Base-by-base conservation (phyloP, 2,888 invertebrate genomes). In the Notocelia uddmanniana region DNA sequence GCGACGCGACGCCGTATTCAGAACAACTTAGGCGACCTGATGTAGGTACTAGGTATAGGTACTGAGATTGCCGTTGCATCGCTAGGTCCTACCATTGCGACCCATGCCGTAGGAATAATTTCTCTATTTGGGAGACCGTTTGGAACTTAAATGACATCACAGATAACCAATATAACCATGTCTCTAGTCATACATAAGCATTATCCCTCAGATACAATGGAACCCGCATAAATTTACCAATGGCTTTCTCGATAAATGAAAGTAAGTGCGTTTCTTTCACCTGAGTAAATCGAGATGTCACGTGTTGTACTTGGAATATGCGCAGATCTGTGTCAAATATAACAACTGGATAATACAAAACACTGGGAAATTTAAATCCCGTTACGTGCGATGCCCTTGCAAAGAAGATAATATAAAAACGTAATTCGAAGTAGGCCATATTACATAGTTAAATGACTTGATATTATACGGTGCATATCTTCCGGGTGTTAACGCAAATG, bases 191-290 rank as follows among this genome's bases (percentile, higher is more conserved):
- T 68, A 73, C 68, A 75, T 79, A 79, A 81, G 79, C 76, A 31
- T 75, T 78, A 78, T 77, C 75, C 78, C 76, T 79, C 70, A 76
- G 74, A 78, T 75, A 83, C 82, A 82, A 83, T 84, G 74, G 77
- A 69, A 59, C 68, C 70, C 74, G 76, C 79, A 84, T 84, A 82
- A 79, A 84, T 82, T 79, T 79, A 78, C 81, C 74, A 58, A 75
- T 77, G 76, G 76, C 85, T 85, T 85, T 85, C 84, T 77, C 80
- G 74, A 76, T 80, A 70, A 80, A 83, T 78, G 83, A 83, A 84
- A 84, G 85, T 79, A 77, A 79, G 78, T 79, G 82, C 77, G 78
- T 80, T 79, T 82, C 76, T 80, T 79, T 76, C 60, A 66, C 67
- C 67, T 72, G 72, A 68, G 68, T 68, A 72, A 72, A 72, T 72